phyloP scores from a whole-genome alignment of 2,797 vertebrate genomes.

The Rhinogobio ventralis region DNA sequence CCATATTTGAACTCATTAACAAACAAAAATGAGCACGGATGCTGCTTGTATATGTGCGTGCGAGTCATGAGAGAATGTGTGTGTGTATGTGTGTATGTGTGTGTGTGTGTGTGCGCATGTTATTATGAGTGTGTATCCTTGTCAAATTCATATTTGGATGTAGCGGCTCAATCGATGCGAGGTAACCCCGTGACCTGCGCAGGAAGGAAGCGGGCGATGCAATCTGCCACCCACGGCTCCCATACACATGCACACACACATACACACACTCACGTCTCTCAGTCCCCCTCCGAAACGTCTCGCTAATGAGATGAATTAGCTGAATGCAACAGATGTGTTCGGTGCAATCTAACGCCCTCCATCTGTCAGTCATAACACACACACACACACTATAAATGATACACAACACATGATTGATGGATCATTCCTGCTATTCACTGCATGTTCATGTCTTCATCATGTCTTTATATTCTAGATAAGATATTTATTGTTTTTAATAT shows the following conservation, averaged over 20 bases:
- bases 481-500: background rate
- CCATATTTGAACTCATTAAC: constrained; percentile 16
- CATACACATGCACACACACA: constrained; percentile 11
- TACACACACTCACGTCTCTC: background rate
- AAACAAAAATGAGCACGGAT: background rate
- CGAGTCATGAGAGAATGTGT: background rate
- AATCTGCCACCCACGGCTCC: constrained; percentile 23
- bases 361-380: constrained; percentile 77
- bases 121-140: constrained; percentile 4
- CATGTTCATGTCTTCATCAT: background rate
- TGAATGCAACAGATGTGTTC: constrained; percentile 81
- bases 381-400: background rate
- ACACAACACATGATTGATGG: background rate
- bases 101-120: background rate
- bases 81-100: background rate
- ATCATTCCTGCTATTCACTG: background rate
- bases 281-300: background rate
- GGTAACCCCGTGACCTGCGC: constrained; percentile 28
- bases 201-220: constrained; percentile 24
- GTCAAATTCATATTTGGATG: constrained; percentile 35
- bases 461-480: background rate
- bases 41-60: background rate
- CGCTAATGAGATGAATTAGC: constrained; percentile 84
- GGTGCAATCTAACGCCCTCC: constrained; percentile 80
- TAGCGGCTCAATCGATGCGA: constrained; percentile 22